These are phyloP conservation scores for Zele albiditarsus DNA, from an alignment of 2,888 invertebrate species.

Conservation along the genomic window DNA sequence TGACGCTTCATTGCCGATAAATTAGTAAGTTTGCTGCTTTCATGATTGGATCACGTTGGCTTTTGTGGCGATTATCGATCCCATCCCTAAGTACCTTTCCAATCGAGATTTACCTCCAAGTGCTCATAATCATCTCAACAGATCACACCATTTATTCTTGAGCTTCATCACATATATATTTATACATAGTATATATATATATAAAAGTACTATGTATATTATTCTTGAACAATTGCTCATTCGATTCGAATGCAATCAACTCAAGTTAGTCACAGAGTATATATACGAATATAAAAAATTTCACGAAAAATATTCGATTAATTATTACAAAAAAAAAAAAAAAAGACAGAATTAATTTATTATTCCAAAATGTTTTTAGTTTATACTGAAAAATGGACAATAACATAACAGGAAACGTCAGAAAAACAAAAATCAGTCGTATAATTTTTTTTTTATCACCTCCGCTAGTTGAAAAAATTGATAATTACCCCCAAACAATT, in stretches of 20 bases:
- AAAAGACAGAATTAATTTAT: too few species aligned
- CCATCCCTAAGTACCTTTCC: slow-evolving; percentile 4
- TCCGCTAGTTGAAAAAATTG: too few species aligned
- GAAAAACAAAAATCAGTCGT: too few species aligned
- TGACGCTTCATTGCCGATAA: slow-evolving; percentile 38
- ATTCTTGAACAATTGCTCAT: not conserved
- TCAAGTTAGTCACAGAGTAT: too few species aligned
- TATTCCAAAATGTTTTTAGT: too few species aligned
- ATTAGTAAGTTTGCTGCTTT: slow-evolving; percentile 39
- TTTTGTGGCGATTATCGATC: slow-evolving; percentile 33
- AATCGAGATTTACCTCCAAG: slow-evolving; percentile 16
- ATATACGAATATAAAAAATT: too few species aligned
- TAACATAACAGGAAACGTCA: too few species aligned
- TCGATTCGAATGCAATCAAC: not conserved
- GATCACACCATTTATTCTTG: not conserved
- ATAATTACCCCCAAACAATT: too few species aligned
- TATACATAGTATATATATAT: not conserved
- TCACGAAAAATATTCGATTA: too few species aligned
- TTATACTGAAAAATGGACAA: too few species aligned
- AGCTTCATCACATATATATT: not conserved
- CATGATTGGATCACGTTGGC: slow-evolving; percentile 42
- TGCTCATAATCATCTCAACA: slow-evolving; percentile 13
- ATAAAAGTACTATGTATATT: not conserved
- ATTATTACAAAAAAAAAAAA: too few species aligned
- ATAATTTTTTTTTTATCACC: too few species aligned